Conservation (phyloP, 1,140 invertebrate species). For the Drosophila seguyi region DNA sequence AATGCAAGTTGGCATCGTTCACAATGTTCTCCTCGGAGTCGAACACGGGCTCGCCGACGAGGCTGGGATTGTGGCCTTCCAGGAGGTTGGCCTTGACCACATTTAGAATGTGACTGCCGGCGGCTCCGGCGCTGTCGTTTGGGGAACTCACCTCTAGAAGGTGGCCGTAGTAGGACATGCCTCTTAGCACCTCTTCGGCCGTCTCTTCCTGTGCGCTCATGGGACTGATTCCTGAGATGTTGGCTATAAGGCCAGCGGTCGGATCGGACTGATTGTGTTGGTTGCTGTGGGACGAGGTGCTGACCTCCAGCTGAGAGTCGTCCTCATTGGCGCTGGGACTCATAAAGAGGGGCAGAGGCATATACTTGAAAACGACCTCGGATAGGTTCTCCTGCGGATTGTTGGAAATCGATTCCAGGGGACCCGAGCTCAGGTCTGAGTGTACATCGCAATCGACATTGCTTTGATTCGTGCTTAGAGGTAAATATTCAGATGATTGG, state of each 20-base stretch:
- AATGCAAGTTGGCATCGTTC: constrained; percentile 82
- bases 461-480: constrained; percentile 56
- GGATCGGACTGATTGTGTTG: constrained; percentile 34
- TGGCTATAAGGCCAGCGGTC: constrained; percentile 44
- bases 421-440: constrained; percentile 35
- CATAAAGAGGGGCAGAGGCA: constrained; percentile 22
- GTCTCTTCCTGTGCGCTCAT: constrained; percentile 46
- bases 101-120: constrained; percentile 34
- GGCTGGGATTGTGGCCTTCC: constrained; percentile 28
- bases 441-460: constrained; percentile 50
- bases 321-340: constrained; percentile 54
- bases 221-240: constrained; percentile 45
- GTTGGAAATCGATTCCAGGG: constrained; percentile 44
- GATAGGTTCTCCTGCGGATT: constrained; percentile 50
- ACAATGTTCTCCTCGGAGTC: constrained; percentile 77
- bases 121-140: constrained; percentile 19
- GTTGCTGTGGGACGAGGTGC: constrained; percentile 43
- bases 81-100: constrained; percentile 43
- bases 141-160: constrained; percentile 30
- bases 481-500: constrained; percentile 62
- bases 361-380: constrained; percentile 38
- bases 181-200: constrained; percentile 39
- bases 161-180: constrained; percentile 37
- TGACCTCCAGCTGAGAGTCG: constrained; percentile 52
- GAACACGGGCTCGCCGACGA: constrained; percentile 54